These are phyloP conservation scores for Cryptoleucopteryx plumbea DNA, from an alignment of 2,113 vertebrate genomes.

Conservation along the genomic window DNA sequence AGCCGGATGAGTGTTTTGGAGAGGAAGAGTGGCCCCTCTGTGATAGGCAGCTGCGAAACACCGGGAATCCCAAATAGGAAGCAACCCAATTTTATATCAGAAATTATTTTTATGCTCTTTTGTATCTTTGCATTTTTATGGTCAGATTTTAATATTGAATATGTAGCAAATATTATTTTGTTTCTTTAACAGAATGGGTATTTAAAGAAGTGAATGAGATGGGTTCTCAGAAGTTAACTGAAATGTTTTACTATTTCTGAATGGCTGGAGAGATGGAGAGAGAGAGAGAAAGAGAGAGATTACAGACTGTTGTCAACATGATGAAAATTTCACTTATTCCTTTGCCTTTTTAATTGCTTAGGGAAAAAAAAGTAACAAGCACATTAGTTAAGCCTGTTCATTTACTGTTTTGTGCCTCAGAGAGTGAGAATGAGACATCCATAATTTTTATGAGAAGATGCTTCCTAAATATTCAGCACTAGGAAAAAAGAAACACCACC, in stretches of 20 bases:
- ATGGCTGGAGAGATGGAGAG: conserved; percentile 38
- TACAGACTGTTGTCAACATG: conserved; percentile 10
- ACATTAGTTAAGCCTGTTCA: conserved; percentile 67
- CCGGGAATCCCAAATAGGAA: not conserved
- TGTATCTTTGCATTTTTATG: conserved; percentile 24
- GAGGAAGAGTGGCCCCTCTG: not conserved
- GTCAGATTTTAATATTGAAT: not conserved
- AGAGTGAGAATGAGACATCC: conserved; percentile 70
- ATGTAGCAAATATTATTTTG: not conserved
- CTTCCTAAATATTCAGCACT: conserved; percentile 71
- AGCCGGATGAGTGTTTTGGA: not conserved
- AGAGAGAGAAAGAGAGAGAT: conserved; percentile 11
- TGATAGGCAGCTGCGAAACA: not conserved
- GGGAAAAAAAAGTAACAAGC: conserved; percentile 6
- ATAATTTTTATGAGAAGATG: conserved; percentile 73
- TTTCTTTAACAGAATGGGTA: not conserved
- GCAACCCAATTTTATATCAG: not conserved
- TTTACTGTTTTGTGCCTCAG: conserved; percentile 73
- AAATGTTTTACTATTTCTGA: not conserved
- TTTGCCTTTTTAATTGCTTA: conserved; percentile 62
- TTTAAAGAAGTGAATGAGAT: not conserved
- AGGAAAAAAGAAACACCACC: conserved; percentile 61
- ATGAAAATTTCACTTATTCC: conserved; percentile 42
- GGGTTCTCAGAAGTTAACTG: not conserved
- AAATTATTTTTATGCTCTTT: conserved; percentile 20